Base-by-base conservation (phyloP, 2,797 vertebrate genomes). In the Apogon talboti region DNA sequence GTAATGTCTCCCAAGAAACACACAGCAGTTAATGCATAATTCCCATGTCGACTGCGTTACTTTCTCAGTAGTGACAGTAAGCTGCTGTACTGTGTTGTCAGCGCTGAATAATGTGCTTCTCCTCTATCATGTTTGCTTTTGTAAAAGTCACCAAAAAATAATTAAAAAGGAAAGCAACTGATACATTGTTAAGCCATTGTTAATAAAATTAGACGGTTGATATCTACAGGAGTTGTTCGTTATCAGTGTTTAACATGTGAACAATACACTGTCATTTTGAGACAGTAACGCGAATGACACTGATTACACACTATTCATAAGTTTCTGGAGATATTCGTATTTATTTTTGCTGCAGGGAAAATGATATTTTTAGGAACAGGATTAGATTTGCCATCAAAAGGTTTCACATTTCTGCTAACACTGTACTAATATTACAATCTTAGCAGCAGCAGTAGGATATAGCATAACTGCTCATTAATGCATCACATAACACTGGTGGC, bases 1-100 rank as follows among this genome's bases (percentile, higher is more conserved):
- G 96, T 98, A 70, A 58, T 45, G 71, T 60, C 66, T 59, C 70
- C 70, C 28, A 6, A 53, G 19, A 66, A 46, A 52, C 62, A 21
- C 10, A 2, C 46, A 41, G 60, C 24, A 16, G 53, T 67, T 62
- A 3, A 68, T 65, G 38, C 47, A 12, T 44, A 59, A 64, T 44
- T 52, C 49, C 57, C 11, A 16, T 15, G 18, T 71, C 38, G 52
- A 50, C 11, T 9, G 33, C 46, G 41, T 54, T 62, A 50, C 51
- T 40, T 16, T 6, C 30, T 33, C 1, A 0, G 50, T 64, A 54
- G 54, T 19, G 42, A 75, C 77, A 68, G 71, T 50, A 55, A 40
- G 41, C 35, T 73, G 15, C 47, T 7, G 16, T 43, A 38, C 71
- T 58, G 48, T 44, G 33, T 42, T 69, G 47, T 71, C 51, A 69